Base-by-base conservation (phyloP, 2,888 invertebrate species). In the Tinea semifulvella region DNA sequence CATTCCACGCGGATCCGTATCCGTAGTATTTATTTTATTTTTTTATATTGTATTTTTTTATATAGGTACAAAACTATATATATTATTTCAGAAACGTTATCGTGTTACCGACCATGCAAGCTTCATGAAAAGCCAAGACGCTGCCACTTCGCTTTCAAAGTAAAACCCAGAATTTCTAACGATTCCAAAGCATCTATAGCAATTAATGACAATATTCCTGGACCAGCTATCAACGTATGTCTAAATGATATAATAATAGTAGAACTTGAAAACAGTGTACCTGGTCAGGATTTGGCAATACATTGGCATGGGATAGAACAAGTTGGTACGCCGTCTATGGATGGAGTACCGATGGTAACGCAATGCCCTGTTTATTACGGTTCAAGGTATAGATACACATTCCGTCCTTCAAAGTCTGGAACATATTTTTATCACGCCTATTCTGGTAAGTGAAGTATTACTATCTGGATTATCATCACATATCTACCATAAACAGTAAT, bases 301-400 rank as follows among this genome's bases (percentile, higher is more conserved):
- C 92, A 93, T 60, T 93, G 92, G 91, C 88, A 91, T 57, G 93
- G 92, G 0, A 46, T 82, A 3, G 70, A 74, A 19, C 85, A 86
- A 63, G 67, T 80, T 54, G 84, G 84, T 19, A 84, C 88, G 2
- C 89, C 89, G 0, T 87, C 83, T 55, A 90, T 90, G 89, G 91
- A 91, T 53, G 91, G 91, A 1, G 88, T 87, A 2, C 88, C 90
- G 0, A 84, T 89, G 83, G 75, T 91, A n/a, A 89, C 90, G 0
- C 91, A 91, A 58, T 91, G 90, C 53, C 89, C 90, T 0, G 88
- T 91, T 51, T 68, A 80, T 0, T 86, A 87, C 55, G 87, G 85
- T 48, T 84, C 87, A 1, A 85, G 83, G 0, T 91, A 88, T 57
- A 87, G 88, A 56, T 91, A 91, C 56, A 86, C 86, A 48, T 90